Evolutionary conservation across 2,797 vertebrate species (phyloP), one percentile per base, ranked within the genome.

Genomic region (Pachyuromys duprasi): DNA sequence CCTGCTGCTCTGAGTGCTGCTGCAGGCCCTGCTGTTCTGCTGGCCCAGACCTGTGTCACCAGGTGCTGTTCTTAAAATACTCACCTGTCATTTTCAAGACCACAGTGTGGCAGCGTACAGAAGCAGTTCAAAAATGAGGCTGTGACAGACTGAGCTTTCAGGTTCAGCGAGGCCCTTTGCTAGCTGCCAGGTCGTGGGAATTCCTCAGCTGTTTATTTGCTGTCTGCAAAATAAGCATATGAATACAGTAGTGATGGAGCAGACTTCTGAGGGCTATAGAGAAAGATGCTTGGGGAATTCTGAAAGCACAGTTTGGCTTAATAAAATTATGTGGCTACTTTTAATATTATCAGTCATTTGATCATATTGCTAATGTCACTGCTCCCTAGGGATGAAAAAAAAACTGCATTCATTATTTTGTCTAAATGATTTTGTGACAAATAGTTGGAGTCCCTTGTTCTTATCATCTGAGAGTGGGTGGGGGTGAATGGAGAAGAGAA

Each of bases 361-460:
- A 55, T 65, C 8, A 33, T 67, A 36, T 8, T 78, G 42, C 83
- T 18, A 42, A 90, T 72, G 65, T 79, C 45, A 31, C n/a, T 67
- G 36, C 63, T 86, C 17, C 57, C 42, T 20, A 57, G n/a, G 42
- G 63, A 96, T 79, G 53, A 33, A 28, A 78, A 86, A 63, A 17
- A 74, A 53, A 57, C 14, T 33, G 18, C 65, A 15, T 89, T 75
- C 49, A 55, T 18, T 83, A 33, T 67, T 60, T 91, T 84, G 45
- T 53, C 81, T 74, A 69, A 84, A 79, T 62, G 67, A 45, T 86
- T 72, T 95, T 84, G 79, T 81, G 60, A 39, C 28, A 70, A 28
- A 42, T 80, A 45, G 57, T 63, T 81, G 70, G 69, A 91, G 75
- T 75, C 42, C 76, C 12, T 74, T 86, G 14, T 95, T 63, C 49